Evolutionary conservation across 2,888 invertebrate species (phyloP).

Genomic region (Rosalia funebris): DNA sequence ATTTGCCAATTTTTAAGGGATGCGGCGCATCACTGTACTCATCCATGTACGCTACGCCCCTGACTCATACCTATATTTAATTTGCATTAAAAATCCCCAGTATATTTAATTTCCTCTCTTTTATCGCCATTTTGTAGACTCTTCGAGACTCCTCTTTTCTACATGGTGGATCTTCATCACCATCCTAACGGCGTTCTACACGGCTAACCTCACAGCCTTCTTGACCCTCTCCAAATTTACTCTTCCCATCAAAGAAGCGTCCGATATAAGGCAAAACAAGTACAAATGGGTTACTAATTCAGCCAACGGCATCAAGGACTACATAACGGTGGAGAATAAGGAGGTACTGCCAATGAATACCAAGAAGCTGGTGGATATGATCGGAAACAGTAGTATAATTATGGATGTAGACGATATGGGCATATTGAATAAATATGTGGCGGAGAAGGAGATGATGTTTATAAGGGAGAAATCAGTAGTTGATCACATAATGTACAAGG

Average conservation of each 20-base stretch:
- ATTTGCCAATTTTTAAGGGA: too few species aligned
- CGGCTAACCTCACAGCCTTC: conserved; percentile 90
- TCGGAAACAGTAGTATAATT: conserved; percentile 30
- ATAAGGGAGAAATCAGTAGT: conserved; percentile 78
- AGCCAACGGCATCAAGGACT: conserved; percentile 73
- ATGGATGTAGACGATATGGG: conserved; percentile 52
- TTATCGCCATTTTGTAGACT: conserved; percentile 76
- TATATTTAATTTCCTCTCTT: not conserved
- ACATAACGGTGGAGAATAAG: conserved; percentile 25
- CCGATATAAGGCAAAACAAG: conserved; percentile 74
- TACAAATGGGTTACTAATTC: conserved; percentile 77
- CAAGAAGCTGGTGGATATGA: conserved; percentile 27
- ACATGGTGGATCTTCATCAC: conserved; percentile 94
- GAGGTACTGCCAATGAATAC: conserved; percentile 14
- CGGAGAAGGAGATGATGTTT: conserved; percentile 67
- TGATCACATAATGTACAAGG: conserved; percentile 75
- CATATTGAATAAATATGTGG: conserved; percentile 64
- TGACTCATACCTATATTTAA: not conserved
- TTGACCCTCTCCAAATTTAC: conserved; percentile 87
- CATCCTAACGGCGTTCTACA: conserved; percentile 88
- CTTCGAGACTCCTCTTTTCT: conserved; percentile 84
- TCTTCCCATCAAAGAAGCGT: conserved; percentile 76
- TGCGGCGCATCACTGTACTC: too few species aligned
- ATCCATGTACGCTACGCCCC: not conserved
- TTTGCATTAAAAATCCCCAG: not conserved